Percentiles rank a stretch among this genome's conserved stretches.
phyloP scores from a whole-genome alignment of 1,140 invertebrate species.

The Muscidifurax raptorellus region DNA sequence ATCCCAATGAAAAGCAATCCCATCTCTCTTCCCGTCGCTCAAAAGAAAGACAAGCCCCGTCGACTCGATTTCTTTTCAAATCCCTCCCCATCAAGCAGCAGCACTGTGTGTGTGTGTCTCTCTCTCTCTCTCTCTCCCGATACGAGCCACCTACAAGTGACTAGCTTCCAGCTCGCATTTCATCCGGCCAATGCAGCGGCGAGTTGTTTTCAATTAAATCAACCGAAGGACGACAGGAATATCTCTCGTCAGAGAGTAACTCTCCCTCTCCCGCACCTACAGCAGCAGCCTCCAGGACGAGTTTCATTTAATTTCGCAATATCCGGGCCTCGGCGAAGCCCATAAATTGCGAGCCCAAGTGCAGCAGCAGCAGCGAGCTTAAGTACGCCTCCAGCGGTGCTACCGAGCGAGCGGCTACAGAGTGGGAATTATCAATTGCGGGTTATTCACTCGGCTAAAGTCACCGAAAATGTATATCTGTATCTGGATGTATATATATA shows the following conservation, averaged over 20 bases:
- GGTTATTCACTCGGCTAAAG: background rate
- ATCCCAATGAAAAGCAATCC: too few relatives aligned
- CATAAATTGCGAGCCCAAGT: background rate
- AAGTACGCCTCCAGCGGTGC: background rate
- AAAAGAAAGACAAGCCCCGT: too few relatives aligned
- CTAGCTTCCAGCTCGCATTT: background rate
- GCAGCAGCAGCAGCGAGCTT: background rate
- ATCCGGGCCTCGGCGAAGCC: background rate
- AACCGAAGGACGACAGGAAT: background rate
- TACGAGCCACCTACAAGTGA: background rate
- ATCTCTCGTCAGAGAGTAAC: background rate
- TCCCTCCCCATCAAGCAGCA: background rate
- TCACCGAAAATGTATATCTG: too few relatives aligned
- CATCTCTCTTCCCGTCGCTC: too few relatives aligned
- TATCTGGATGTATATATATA: too few relatives aligned
- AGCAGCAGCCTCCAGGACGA: background rate
- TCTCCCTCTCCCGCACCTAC: background rate
- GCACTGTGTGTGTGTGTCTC: too few relatives aligned
- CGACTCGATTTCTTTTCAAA: background rate
- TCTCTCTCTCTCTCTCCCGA: background rate
- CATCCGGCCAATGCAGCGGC: background rate
- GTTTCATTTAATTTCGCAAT: slow-evolving; percentile 29
- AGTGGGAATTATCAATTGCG: slow-evolving; percentile 20
- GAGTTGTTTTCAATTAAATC: slow-evolving; percentile 26
- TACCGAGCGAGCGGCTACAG: background rate